phyloP scores from a whole-genome alignment of 2,797 vertebrate genomes.

The Tenualosa thibaudeaui region DNA sequence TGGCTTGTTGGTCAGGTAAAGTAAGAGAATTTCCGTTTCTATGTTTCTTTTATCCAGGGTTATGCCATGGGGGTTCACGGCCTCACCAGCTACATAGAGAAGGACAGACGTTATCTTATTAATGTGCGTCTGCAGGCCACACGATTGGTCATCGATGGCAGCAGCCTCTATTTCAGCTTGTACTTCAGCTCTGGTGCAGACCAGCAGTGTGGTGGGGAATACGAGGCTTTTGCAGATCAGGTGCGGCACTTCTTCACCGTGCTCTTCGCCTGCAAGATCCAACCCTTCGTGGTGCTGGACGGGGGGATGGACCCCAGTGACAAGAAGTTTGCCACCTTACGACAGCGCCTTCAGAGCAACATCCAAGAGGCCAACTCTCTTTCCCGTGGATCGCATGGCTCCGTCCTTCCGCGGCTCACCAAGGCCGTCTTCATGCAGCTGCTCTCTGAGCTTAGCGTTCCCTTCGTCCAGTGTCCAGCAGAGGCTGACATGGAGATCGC shows the following conservation, averaged over 20 bases:
- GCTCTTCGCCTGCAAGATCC: slow-evolving; percentile 77
- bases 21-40: neutral
- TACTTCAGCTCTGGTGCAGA: slow-evolving; percentile 81
- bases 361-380: slow-evolving; percentile 80
- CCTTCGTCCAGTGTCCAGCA: slow-evolving; percentile 84
- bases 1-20: no score
- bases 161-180: slow-evolving; percentile 85
- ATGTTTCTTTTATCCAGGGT: neutral
- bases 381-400: slow-evolving; percentile 69
- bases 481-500: slow-evolving; percentile 93
- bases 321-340: slow-evolving; percentile 85
- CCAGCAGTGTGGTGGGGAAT: slow-evolving; percentile 86
- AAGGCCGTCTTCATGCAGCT: slow-evolving; percentile 84
- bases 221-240: slow-evolving; percentile 75
- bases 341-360: slow-evolving; percentile 78
- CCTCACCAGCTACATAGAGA: slow-evolving; percentile 83
- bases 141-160: slow-evolving; percentile 87
- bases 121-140: slow-evolving; percentile 82
- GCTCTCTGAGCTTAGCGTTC: slow-evolving; percentile 74
- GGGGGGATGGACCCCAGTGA: slow-evolving; percentile 86
- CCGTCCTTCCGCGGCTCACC: slow-evolving; percentile 80
- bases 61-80: slow-evolving; percentile 87
- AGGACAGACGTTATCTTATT: slow-evolving; percentile 76
- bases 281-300: slow-evolving; percentile 88
- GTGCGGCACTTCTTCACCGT: slow-evolving; percentile 78